Evolutionary conservation across 1,140 invertebrate genomes (phyloP), one percentile per base, ranked within the genome.

Genomic region (Leguminivora glycinivorella): DNA sequence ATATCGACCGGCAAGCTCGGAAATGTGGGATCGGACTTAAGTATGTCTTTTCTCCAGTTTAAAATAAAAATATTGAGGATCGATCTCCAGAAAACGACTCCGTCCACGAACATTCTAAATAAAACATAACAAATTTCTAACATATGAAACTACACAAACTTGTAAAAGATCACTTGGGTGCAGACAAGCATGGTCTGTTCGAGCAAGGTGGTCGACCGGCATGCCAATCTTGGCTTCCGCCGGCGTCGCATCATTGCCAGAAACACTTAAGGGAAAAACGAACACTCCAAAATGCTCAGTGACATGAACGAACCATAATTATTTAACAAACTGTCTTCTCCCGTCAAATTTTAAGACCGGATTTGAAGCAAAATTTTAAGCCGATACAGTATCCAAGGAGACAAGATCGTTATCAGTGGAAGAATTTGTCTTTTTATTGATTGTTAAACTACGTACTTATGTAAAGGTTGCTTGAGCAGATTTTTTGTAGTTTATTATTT

Each of bases 171-270:
- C 14, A 19, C 22, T 56, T 56, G 47, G 6, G 14, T 25, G 43
- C 47, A 70, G 83, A 81, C 80, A 78, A 63, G 75, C 77, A 67
- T 69, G 73, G 66, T 75, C 67, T 85, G 80, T 84, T 80, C 70
- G 60, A 69, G 29, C 56, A 72, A 81, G 83, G 82, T 83, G 82
- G 83, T 81, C 83, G 81, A 76, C 77, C 83, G 76, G 76, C 76
- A 79, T 74, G 76, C 71, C 79, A 78, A 81, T 83, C 74, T 72
- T 56, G 63, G 78, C 81, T 85, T 88, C 88, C 88, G 88, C 83
- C 88, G 88, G 88, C 88, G 88, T 81, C 79, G 79, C 74, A 82
- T 78, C 83, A 84, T 86, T 86, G 80, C 83, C 82, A 87, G 82
- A 82, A 83, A 84, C 84, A 84, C 80, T 87, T 84, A 83, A 77